Evolutionary conservation across 1,140 invertebrate genomes (phyloP), one percentile per base, ranked within the genome.

Genomic region (Cyclargus thomasi): DNA sequence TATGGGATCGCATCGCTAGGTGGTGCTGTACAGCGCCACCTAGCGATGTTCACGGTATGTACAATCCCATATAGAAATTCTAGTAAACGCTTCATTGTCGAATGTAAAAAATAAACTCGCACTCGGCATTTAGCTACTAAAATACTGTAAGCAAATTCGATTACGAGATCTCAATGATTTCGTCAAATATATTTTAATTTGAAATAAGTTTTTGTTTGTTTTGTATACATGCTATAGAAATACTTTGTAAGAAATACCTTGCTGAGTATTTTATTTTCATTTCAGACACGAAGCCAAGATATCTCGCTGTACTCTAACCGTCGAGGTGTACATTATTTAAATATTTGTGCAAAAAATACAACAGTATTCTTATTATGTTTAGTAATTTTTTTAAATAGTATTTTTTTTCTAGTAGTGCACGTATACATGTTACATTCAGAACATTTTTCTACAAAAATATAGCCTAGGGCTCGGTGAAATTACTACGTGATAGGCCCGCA

Each of bases 271-370:
- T 62, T 18, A 36, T 29, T 29, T 29, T 29, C 8, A 29, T 3
- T 29, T 29, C 6, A 29, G 16, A 63, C 5, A 63, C 18, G 17
- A 64, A 36, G 29, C 29, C 1, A 0, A 29, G 2, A 29, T 29
- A 29, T 29, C 8, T 29, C 8, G 29, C 29, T 17, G n/a, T 29
- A 36, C 29, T 36, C 14, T 63, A 17, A 29, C 8, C 11, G 47
- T 17, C 16, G 18, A 17, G 17, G 63, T 64, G 63, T 29, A 64
- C 16, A 47, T 47, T 5, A 14, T 62, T 23, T n/a, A 20, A 59
- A 59, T 59, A 47, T 47, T 47, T 47, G 39, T 47, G 39, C 39
- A 47, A 47, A 47, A n/a, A 47, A 47, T 47, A 47, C 39, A 47
- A 47, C 14, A 47, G 11, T 47, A 47, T 47, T 29, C 5, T 62